These are phyloP conservation scores for Chrysolina americana DNA, from an alignment of 2,888 invertebrate species.

Conservation along the genomic window DNA sequence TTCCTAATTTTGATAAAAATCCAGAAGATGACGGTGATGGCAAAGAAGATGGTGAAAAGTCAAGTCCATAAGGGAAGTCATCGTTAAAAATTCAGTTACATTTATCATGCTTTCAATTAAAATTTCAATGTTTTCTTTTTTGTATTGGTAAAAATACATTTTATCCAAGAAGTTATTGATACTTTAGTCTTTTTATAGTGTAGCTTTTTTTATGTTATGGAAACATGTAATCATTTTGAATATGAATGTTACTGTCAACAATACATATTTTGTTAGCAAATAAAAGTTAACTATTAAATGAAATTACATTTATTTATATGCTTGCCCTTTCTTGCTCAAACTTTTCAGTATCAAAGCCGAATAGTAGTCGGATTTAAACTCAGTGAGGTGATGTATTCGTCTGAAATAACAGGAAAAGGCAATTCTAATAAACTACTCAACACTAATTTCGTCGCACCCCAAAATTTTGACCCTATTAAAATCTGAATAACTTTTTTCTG, in stretches of 20 bases:
- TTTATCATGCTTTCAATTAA: neutral
- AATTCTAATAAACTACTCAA: no score
- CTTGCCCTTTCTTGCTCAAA: no score
- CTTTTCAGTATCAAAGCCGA: no score
- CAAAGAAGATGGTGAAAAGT: conserved; percentile 44
- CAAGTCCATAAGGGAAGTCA: neutral
- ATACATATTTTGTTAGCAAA: no score
- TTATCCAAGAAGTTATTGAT: neutral
- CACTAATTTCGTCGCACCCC: no score
- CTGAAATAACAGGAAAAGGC: no score
- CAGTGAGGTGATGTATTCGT: no score
- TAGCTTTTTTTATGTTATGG: neutral
- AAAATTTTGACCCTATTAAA: no score
- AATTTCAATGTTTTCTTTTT: neutral
- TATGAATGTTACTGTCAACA: neutral
- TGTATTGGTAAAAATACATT: neutral
- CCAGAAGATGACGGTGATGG: conserved; percentile 69
- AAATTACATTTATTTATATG: no score
- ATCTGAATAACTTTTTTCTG: no score
- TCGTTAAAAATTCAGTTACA: neutral
- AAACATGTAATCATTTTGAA: neutral
- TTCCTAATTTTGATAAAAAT: conserved; percentile 81
- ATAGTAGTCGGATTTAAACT: no score
- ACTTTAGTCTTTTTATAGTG: neutral
- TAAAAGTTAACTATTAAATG: no score